Percentiles rank a stretch among this genome's conserved stretches.
phyloP scores from a whole-genome alignment of 2,113 vertebrate genomes.

The Puntigrus tetrazona region DNA sequence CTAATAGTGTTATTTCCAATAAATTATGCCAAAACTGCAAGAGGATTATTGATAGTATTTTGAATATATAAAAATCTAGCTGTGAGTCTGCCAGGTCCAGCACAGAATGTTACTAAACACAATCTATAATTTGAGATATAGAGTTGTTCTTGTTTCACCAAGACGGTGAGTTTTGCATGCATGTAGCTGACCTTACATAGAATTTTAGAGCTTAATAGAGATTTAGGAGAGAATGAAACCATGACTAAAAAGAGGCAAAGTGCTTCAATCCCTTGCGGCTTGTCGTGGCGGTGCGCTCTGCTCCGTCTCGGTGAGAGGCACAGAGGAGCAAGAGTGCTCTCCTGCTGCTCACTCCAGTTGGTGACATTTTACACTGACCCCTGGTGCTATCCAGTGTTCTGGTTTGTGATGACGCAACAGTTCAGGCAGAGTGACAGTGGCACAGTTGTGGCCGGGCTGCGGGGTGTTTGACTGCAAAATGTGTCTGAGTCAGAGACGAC shows the following conservation, averaged over 20 bases:
- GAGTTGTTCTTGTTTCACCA: not conserved
- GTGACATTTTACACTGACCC: slow-evolving; percentile 52
- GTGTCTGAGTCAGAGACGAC: not conserved
- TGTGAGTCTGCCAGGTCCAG: not conserved
- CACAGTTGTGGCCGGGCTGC: slow-evolving; percentile 1
- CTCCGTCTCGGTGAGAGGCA: not conserved
- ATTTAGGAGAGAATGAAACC: not conserved
- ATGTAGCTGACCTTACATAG: not conserved
- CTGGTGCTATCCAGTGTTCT: not conserved
- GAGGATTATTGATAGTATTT: not conserved
- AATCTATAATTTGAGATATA: not conserved
- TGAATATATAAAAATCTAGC: not conserved
- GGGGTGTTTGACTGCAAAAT: not conserved
- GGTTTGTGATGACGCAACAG: slow-evolving; percentile 3
- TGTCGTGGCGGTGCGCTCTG: not conserved
- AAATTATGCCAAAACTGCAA: not conserved
- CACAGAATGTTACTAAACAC: not conserved
- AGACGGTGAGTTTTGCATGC: not conserved
- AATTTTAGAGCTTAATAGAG: not conserved
- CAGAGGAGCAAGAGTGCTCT: slow-evolving; percentile 20
- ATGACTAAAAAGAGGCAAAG: not conserved
- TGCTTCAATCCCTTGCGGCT: not conserved
- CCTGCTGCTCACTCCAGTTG: slow-evolving; percentile 46
- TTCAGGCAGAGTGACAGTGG: slow-evolving; percentile 14
- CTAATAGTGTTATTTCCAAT: not conserved